Base-by-base conservation (phyloP, 2,113 vertebrate genomes). In the Pluvialis apricaria region DNA sequence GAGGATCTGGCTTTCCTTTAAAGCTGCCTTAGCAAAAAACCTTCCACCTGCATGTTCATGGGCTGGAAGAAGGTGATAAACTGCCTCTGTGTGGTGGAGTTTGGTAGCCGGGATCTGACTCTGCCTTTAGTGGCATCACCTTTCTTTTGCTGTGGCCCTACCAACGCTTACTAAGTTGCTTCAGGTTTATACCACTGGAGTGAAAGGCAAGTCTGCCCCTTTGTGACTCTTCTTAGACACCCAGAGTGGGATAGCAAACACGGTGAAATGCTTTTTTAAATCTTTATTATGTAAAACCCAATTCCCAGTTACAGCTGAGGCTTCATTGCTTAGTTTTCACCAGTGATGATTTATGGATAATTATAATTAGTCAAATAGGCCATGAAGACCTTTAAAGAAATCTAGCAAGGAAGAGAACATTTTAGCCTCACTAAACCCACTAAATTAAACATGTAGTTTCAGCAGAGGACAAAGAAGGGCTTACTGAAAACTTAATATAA, bases 291-390 rank as follows among this genome's bases (percentile, higher is more conserved):
- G 36, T 86, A 90, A 88, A 95, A 75, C 36, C 65, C 62, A 66
- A 76, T 70, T 93, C 52, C 76, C 84, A 34, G 80, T 24, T 91
- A 69, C 28, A 92, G 61, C 24, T 86, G 61, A 90, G 83, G 25
- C 31, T 66, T 93, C 61, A 25, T 73, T 5, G 1, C 40, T 66
- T 97, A 83, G 36, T 65, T 90, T 49, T 95, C 28, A 80, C 40
- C 73, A 4, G 8, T 52, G 47, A 82, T 86, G 88, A 90, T 96
- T 95, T 96, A 87, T 69, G 73, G 91, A 90, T 94, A 96, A 87
- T 82, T 96, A 51, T 86, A 97, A 93, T 91, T 94, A 85, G 34
- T 75, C 69, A 95, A 86, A 95, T 82, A 95, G 81, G 40, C 86
- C 66, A 88, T 88, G 73, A 96, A 89, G 85, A 91, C 65, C 77